A percentile compares a stretch with the other conserved stretches of the same genome.
Conservation (phyloP, 2,888 invertebrate species). For the Synergus gifuensis region DNA sequence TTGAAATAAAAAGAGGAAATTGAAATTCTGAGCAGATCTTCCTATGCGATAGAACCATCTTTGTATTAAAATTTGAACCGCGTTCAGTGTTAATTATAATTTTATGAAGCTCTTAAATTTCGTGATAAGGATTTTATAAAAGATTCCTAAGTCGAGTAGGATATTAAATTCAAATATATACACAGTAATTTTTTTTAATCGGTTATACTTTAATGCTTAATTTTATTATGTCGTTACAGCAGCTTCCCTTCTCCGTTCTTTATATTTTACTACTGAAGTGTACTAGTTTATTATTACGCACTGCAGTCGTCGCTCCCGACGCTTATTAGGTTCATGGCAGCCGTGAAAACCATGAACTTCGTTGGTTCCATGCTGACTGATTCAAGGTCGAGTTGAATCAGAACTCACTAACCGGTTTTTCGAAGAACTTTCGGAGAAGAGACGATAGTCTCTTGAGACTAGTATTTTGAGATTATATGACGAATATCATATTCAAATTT, state of each 20-base stretch:
- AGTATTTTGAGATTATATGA: slow-evolving; percentile 17
- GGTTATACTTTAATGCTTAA: background rate
- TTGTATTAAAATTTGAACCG: background rate
- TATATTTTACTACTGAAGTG: slow-evolving; percentile 1
- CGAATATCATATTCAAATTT: background rate
- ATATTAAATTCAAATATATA: background rate
- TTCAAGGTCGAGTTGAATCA: slow-evolving; percentile 65
- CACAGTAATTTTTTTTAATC: background rate
- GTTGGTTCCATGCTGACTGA: slow-evolving; percentile 56
- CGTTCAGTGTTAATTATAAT: background rate
- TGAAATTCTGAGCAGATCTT: background rate
- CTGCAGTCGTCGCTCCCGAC: slow-evolving; percentile 23
- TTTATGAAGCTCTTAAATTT: background rate
- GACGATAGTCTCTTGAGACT: slow-evolving; percentile 45
- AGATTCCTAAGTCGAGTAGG: background rate
- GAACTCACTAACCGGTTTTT: slow-evolving; percentile 63
- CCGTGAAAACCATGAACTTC: slow-evolving; percentile 65
- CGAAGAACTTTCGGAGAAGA: slow-evolving; percentile 61
- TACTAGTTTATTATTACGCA: slow-evolving; percentile 31
- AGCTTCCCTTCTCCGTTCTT: background rate
- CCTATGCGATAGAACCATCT: background rate
- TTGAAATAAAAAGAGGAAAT: background rate
- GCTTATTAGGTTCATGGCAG: slow-evolving; percentile 41
- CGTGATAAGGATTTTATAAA: background rate
- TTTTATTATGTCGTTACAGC: background rate